These are phyloP conservation scores for Sinohyriopsis cumingii DNA, from an alignment of 2,888 invertebrate genomes.

Conservation along the genomic window DNA sequence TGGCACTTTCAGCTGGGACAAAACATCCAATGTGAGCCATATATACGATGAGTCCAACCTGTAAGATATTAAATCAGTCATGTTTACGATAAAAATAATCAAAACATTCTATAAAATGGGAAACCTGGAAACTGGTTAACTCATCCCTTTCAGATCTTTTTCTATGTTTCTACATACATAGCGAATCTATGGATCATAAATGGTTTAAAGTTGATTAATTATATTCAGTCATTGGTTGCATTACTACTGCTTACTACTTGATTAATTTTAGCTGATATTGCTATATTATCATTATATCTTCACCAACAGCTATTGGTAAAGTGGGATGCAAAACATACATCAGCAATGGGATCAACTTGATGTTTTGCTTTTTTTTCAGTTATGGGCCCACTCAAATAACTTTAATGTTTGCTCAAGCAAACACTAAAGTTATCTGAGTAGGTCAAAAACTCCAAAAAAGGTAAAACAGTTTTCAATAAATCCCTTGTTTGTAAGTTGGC, in stretches of 20 bases:
- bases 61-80: conserved; percentile 16
- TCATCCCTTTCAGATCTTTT: neutral
- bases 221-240: no score
- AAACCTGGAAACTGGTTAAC: neutral
- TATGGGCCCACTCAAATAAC: neutral
- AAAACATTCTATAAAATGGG: neutral
- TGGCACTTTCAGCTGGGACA: conserved; percentile 86
- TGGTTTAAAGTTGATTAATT: no score
- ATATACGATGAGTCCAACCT: conserved; percentile 83
- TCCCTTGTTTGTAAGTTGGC: no score
- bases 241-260: no score
- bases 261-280: no score
- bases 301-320: no score
- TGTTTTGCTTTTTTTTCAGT: neutral
- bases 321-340: neutral
- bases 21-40: conserved; percentile 92
- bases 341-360: neutral
- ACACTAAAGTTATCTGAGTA: no score
- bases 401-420: no score
- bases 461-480: no score
- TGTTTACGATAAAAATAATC: neutral
- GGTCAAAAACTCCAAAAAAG: no score
- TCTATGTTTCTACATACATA: neutral
- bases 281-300: no score
- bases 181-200: no score